A percentile compares a stretch with the other conserved stretches of the same genome.
These are phyloP conservation scores for Meandrusa payeni DNA, from an alignment of 2,888 invertebrate genomes.

Conservation along the genomic window DNA sequence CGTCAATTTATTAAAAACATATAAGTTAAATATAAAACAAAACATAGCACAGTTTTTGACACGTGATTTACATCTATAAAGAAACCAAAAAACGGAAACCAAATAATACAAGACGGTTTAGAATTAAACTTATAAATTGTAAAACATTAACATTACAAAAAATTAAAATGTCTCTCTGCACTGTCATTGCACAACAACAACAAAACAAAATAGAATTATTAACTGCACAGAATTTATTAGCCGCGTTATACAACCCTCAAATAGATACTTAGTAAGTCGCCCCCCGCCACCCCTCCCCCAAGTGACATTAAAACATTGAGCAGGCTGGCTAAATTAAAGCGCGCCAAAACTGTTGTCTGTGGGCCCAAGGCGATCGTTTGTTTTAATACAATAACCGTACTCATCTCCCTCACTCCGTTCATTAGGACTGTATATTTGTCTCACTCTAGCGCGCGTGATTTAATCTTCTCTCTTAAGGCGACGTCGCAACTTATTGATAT, in stretches of 20 bases:
- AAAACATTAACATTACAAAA: no score
- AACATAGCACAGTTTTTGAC: no score
- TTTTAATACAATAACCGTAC: constrained; percentile 77
- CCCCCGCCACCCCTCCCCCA: constrained; percentile 44
- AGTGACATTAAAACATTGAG: constrained; percentile 73
- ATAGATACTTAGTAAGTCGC: constrained; percentile 71
- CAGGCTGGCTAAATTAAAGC: constrained; percentile 77
- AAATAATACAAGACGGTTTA: no score
- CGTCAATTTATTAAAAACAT: no score
- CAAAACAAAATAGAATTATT: constrained; percentile 58
- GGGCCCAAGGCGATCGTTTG: constrained; percentile 78
- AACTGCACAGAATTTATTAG: constrained; percentile 71
- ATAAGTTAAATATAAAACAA: no score
- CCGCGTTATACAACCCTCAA: constrained; percentile 69
- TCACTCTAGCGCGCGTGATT: constrained; percentile 54
- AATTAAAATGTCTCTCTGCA: no score
- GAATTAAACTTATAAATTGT: no score
- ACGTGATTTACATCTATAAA: no score
- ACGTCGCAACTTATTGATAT: constrained; percentile 40
- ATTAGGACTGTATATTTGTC: constrained; percentile 45
- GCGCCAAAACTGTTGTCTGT: constrained; percentile 76
- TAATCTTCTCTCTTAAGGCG: constrained; percentile 67
- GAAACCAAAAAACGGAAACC: no score
- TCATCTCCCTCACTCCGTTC: constrained; percentile 61
- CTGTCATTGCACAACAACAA: constrained; percentile 19